Conservation (phyloP, 1,140 invertebrate genomes). For the Trissolcus basalis region DNA sequence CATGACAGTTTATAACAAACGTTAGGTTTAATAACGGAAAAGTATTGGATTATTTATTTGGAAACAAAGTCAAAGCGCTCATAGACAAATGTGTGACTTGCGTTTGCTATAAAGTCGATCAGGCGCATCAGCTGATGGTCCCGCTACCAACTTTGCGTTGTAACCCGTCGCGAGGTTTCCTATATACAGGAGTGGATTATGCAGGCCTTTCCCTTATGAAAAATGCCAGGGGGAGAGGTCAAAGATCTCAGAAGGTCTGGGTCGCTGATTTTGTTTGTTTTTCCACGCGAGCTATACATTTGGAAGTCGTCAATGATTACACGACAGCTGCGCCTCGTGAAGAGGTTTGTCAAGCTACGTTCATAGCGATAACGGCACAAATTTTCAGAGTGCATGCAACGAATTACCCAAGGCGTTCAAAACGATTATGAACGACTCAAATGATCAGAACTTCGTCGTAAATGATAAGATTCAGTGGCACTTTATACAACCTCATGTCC, state of each 20-base stretch:
- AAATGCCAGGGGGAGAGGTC: background rate
- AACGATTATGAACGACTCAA: background rate
- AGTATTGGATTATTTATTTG: background rate
- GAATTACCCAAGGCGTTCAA: background rate
- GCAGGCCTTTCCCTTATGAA: background rate
- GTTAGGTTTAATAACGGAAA: background rate
- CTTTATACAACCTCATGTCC: background rate
- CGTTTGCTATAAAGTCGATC: background rate
- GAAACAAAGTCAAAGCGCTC: background rate
- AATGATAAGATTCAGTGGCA: background rate
- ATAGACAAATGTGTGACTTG: background rate
- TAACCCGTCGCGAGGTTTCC: background rate
- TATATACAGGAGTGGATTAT: constrained; percentile 1
- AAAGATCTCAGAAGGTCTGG: background rate
- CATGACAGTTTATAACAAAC: background rate
- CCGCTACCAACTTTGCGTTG: background rate
- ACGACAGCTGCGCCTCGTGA: background rate
- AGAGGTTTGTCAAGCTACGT: background rate
- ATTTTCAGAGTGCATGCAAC: background rate
- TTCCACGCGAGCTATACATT: background rate
- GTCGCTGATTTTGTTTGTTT: background rate
- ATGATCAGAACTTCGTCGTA: background rate
- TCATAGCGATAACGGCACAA: background rate
- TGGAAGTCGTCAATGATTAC: background rate
- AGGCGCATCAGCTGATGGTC: background rate